Evolutionary conservation across 2,797 vertebrate species (phyloP), one percentile per base, ranked within the genome.

Genomic region (Phalloptychus januarius): DNA sequence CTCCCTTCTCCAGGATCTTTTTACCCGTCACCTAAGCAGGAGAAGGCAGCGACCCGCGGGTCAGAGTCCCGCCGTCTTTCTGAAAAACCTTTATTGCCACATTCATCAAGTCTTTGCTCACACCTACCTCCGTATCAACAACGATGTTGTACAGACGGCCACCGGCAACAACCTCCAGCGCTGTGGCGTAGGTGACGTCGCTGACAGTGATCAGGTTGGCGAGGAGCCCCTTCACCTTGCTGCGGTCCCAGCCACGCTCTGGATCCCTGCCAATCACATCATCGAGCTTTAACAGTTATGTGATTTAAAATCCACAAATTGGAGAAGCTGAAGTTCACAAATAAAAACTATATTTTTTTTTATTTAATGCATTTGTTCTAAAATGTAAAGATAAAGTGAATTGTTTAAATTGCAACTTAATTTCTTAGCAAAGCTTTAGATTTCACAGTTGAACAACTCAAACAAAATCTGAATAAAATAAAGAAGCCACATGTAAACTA

Each of bases 91-190:
- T 67, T 13, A 40, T 40, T 25, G 11, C 23, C 18, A 65, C 4
- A 25, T 67, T 36, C 61, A 20, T 6, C 63, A 13, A 4, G 16
- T 12, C 10, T 52, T 28, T 10, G 5, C 38, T 48, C 23, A 78
- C n/a, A 38, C 86, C 4, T n/a, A 93, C 98, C 97, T 99, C 98
- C 15, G 97, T 97, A 91, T 99, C 97, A 36, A 99, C 98, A 16
- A 99, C 86, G 3, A 99, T 94, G 72, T 99, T 97, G 83, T 98
- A 99, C 38, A 99, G 97, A 7, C 97, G 95, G 0, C 97, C 97
- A 2, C 98, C 98, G 76, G 98, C 98, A 7, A 97, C 97, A 0
- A 95, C 96, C 95, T 99, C 98, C 79, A 99, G 93, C 25, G 96
- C 97, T 28, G 95, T 99, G 23, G 97, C 95, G 69, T 96, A 96